Base-by-base conservation (phyloP, 2,113 vertebrate genomes). In the Pungitius pungitius region DNA sequence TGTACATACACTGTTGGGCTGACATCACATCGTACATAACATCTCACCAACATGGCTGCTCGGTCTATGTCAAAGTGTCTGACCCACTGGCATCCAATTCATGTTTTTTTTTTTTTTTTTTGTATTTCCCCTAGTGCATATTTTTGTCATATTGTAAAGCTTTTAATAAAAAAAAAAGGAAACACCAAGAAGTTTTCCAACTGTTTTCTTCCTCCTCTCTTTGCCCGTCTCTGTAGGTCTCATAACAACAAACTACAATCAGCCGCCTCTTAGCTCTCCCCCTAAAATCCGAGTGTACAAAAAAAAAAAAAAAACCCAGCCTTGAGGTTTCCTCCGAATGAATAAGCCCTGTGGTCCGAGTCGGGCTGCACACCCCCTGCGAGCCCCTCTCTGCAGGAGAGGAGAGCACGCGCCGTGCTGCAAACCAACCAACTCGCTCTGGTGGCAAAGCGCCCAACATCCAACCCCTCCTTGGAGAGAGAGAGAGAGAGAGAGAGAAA, bases 231-330 rank as follows among this genome's bases (percentile, higher is more conserved):
- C 94, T 95, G 86, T 95, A 98, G 97, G 96, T 97, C 96, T 93
- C 96, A 97, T 95, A 97, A 96, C 96, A 98, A 98, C 96, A 98
- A 97, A 94, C 96, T 97, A 91, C 96, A 97, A 90, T 96, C 97
- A 92, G 93, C 96, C 94, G 94, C 95, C 92, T 97, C 95, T 94
- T 98, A 96, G 95, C 94, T 91, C 92, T 91, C 93, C 92, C 90
- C 86, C 85, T 54, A 94, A 94, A 88, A 70, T 61, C 79, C 89
- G 85, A 88, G 75, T 80, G 76, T 89, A 74, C 75, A 90, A 91
- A 88, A 77, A 91, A 88, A 76, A 58, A 88, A 89, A 92, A 88
- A 92, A n/a, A n/a, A n/a, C n/a, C n/a, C n/a, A n/a, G 20, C 93
- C 72, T 92, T 91, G 92, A 93, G 94, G 54, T 27, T 95, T 89